Evolutionary conservation across 2,888 invertebrate genomes (phyloP), one percentile per base, ranked within the genome.

Genomic region (Slavum lentiscoides): DNA sequence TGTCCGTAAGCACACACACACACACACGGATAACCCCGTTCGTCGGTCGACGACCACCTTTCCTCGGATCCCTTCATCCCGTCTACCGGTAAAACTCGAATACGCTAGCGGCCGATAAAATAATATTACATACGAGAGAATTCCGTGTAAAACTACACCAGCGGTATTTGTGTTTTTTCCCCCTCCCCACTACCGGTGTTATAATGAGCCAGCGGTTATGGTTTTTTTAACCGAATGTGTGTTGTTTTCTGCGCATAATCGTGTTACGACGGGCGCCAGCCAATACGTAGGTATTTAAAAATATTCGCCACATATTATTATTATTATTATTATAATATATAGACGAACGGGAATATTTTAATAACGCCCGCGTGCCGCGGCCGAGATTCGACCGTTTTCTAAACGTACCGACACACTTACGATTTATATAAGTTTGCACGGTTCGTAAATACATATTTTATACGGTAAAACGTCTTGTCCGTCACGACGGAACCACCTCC

Each of bases 1-100:
- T 69, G 77, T 77, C 77, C 61, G 53, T 75, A 75, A 68, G 68
- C 69, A 37, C 61, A 77, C 61, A 53, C 76, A 49, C 53, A 43
- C 68, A 23, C 61, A 37, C 37, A 19, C 37, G 15, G 30, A 23
- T 55, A 15, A 43, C 43, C 11, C 43, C 30, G 11, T 2, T 30
- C 9, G 49, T 17, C 39, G 19, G 5, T n/a, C 15, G 13, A 15
- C 17, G 2, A 43, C 13, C 37, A 9, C 55, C 2, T 21, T 17
- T 8, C n/a, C 7, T 39, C n/a, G 43, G 53, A 66, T 11, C 43
- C 43, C 4, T 53, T 30, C 30, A 30, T 30, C 30, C 30, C 30
- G 30, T 30, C 30, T 30, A 30, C 30, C 30, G 30, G 2, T 30
- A 30, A 17, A 13, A n/a, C 21, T n/a, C 21, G 39, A 67, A 68